Evolutionary conservation across 2,888 invertebrate species (phyloP), one percentile per base, ranked within the genome.

Genomic region (Hanleya hanleyi): DNA sequence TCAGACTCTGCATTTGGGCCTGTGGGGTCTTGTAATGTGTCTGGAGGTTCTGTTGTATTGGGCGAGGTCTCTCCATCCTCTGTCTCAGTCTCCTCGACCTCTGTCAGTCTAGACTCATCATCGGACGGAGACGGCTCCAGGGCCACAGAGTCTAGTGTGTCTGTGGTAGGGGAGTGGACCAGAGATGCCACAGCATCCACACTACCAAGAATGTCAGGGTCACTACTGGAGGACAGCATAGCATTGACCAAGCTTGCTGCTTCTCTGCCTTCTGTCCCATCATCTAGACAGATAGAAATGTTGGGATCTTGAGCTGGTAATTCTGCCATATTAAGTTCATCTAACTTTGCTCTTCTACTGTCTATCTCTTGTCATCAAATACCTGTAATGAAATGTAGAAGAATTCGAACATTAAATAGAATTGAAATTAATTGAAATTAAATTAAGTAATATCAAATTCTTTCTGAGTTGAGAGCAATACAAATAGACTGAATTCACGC

Each of bases 141-240:
- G 36, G 81, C 80, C 7, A 87, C 87, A 67, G 87, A 87, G 70
- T 87, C 87, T 33, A 87, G 73, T 12, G 87, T 87, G 66, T 86
- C 87, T 47, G 86, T 85, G 0, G 87, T 87, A 12, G 85, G 81
- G 12, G 87, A 87, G 61, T 84, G 84, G n/a, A 82, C 81, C 67
- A 86, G 67, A 37, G 57, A 33, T 18, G 50, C 66, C 18, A 47
- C 67, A 41, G 26, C 47, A 41, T 74, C 70, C 61, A 66, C 61
- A 49, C 64, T 57, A 38, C 50, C 50, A 57, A 57, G 12, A 57
- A 36, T 57, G 26, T 38, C 33, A 33, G 70, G 33, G 22, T 41
- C 22, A 57, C 64, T 37, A 12, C 64, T 64, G 38, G 35, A 36
- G 6, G 32, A 49, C 1, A 41, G 4, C 35, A 49, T 47, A n/a